A percentile compares a stretch with the other conserved stretches of the same genome.
Conservation (phyloP, 2,888 invertebrate species). For the Dryobota labecula region DNA sequence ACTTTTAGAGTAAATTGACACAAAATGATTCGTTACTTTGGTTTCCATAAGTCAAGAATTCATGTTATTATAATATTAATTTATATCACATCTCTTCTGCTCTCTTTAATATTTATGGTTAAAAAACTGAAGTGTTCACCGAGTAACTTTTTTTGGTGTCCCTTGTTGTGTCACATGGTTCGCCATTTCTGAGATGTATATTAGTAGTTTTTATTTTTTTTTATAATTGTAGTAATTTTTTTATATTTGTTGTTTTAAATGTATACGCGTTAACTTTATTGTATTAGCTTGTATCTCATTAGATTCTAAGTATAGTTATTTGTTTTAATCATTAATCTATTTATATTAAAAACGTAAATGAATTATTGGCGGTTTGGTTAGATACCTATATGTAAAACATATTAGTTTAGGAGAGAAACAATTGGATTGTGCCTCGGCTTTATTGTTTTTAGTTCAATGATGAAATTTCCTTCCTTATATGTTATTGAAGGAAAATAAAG, state of each 20-base stretch:
- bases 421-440: conserved; percentile 49
- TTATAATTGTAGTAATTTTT: conserved; percentile 30
- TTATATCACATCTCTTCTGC: not conserved
- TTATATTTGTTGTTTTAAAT: conserved; percentile 18
- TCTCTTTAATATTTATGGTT: not conserved
- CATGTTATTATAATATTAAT: not conserved
- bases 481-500: not conserved
- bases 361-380: conserved; percentile 21
- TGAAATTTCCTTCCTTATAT: not conserved
- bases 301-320: conserved; percentile 64
- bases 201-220: conserved; percentile 12
- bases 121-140: not conserved
- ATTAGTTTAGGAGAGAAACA: conserved; percentile 34
- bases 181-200: conserved; percentile 11
- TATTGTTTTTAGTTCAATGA: not conserved
- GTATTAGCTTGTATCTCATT: conserved; percentile 65
- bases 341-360: conserved; percentile 5
- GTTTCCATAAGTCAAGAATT: not conserved
- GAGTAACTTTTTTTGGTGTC: not conserved
- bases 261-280: conserved; percentile 26
- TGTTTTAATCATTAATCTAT: conserved; percentile 42
- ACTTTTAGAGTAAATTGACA: not conserved
- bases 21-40: not conserved
- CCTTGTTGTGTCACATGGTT: not conserved
- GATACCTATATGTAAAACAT: conserved; percentile 35